A percentile compares a stretch with the other conserved stretches of the same genome.
Conservation (phyloP, 2,113 vertebrate genomes). For the Pterocles orientalis region DNA sequence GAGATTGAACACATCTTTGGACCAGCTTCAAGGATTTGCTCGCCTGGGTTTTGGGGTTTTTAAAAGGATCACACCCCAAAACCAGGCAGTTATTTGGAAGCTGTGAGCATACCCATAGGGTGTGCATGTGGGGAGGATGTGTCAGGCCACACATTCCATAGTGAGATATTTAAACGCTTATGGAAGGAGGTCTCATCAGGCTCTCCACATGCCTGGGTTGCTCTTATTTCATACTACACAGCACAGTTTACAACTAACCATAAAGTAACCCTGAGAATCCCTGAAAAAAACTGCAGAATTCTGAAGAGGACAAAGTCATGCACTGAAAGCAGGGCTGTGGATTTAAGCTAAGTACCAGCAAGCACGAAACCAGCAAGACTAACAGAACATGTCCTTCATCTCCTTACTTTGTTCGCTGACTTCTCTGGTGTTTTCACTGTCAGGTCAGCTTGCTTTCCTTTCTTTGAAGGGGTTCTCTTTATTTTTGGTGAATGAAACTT, state of each 20-base stretch:
- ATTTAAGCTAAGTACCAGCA: background rate
- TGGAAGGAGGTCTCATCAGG: background rate
- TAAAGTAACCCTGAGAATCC: background rate
- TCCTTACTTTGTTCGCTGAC: slow-evolving; percentile 89
- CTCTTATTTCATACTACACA: background rate
- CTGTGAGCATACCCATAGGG: background rate
- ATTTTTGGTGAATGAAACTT: slow-evolving; percentile 99
- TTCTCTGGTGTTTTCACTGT: slow-evolving; percentile 88
- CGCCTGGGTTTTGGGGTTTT: background rate
- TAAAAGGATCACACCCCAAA: slow-evolving; percentile 27
- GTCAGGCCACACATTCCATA: background rate
- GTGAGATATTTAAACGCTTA: slow-evolving; percentile 1
- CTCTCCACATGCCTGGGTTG: background rate
- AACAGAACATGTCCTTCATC: background rate
- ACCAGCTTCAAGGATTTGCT: background rate
- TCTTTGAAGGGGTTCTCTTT: slow-evolving; percentile 96
- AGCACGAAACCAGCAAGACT: background rate
- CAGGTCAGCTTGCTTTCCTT: slow-evolving; percentile 89
- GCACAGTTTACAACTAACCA: background rate
- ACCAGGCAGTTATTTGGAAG: background rate
- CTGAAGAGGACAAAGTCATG: background rate
- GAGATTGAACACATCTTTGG: slow-evolving; percentile 36
- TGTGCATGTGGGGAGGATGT: background rate
- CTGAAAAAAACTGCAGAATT: background rate
- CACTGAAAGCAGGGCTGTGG: background rate